Conservation (phyloP, 2,888 invertebrate genomes). For the Drosophila ezoana region DNA sequence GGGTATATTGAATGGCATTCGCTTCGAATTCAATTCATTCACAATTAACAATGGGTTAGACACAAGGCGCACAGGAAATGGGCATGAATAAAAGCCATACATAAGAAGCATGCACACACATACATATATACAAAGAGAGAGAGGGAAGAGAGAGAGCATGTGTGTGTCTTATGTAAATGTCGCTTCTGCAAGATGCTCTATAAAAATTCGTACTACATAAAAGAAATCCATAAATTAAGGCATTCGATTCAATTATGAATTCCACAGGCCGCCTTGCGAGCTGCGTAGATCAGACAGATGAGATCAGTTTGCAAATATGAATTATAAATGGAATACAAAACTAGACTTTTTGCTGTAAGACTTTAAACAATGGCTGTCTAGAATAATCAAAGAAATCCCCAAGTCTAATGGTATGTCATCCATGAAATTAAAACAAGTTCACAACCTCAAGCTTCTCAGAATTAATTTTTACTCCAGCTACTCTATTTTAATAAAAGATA, state of each 20-base stretch:
- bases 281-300: slow-evolving; percentile 29
- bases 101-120: not conserved
- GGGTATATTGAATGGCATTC: slow-evolving; percentile 29
- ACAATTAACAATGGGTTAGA: slow-evolving; percentile 53
- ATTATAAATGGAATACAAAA: slow-evolving; percentile 11
- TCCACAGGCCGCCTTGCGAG: not conserved
- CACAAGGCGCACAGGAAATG: slow-evolving; percentile 57
- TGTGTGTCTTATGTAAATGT: slow-evolving; percentile 27
- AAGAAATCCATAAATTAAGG: slow-evolving; percentile 16
- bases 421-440: not conserved
- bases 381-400: not conserved
- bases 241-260: slow-evolving; percentile 51
- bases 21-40: slow-evolving; percentile 49
- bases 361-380: not conserved
- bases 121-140: not conserved
- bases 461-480: too few species aligned
- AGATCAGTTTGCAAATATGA: slow-evolving; percentile 44
- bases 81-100: slow-evolving; percentile 23
- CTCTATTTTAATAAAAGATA: too few species aligned
- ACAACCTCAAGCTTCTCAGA: not conserved
- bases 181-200: not conserved
- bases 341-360: slow-evolving; percentile 1
- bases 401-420: not conserved
- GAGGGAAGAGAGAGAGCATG: not conserved
- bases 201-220: not conserved